Conservation (phyloP, 2,797 vertebrate genomes). For the Poecilia velifera region DNA sequence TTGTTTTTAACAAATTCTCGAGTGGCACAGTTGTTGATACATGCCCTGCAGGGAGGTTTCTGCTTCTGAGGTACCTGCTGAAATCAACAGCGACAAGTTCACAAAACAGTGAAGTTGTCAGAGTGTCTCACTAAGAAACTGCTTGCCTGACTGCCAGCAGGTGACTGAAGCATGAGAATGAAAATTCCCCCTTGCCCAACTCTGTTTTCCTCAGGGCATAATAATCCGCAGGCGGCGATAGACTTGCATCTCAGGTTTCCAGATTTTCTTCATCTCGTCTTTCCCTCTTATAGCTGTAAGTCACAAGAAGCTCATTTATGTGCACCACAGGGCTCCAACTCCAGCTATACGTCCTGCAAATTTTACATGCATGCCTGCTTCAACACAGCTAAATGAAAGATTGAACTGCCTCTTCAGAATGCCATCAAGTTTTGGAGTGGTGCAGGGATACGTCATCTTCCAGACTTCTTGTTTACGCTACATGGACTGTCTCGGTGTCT, state of each 20-base stretch:
- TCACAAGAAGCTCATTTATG: background rate
- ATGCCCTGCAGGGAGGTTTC: background rate
- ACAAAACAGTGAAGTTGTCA: slow-evolving; percentile 3
- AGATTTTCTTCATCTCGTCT: background rate
- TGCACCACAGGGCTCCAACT: background rate
- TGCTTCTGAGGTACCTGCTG: background rate
- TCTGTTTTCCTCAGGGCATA: background rate
- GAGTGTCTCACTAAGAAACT: background rate
- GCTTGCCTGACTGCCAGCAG: background rate
- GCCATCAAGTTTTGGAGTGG: background rate
- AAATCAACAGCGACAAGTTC: background rate
- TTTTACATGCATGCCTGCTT: background rate
- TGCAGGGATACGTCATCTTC: too few species aligned
- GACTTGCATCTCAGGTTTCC: background rate
- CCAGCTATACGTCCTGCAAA: background rate
- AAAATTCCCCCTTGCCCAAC: background rate
- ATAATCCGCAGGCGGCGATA: background rate
- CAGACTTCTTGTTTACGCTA: too few species aligned
- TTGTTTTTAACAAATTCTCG: background rate
- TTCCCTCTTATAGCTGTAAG: background rate
- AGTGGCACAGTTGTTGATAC: background rate
- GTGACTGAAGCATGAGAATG: background rate
- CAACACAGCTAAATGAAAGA: background rate
- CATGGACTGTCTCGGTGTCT: too few species aligned
- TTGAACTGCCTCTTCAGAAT: background rate